These are phyloP conservation scores for Cheilosia pagana DNA, from an alignment of 2,888 invertebrate genomes.

Conservation along the genomic window DNA sequence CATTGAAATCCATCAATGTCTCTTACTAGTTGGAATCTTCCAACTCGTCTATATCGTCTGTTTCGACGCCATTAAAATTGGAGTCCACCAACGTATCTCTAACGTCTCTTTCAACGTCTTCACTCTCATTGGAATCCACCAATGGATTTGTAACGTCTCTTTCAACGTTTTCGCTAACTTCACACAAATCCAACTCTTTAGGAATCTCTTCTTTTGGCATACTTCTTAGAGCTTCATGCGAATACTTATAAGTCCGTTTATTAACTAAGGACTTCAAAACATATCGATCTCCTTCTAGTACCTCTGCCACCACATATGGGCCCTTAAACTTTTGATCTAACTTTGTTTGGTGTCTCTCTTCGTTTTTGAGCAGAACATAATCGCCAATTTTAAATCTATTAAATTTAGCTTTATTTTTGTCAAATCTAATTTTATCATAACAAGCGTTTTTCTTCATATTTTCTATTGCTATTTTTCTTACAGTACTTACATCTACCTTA, in stretches of 20 bases:
- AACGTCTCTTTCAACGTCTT: conserved; percentile 13
- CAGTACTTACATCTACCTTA: conserved; percentile 5
- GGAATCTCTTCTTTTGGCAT: conserved; percentile 4
- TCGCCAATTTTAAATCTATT: conserved; percentile 21
- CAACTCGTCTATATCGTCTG: no score
- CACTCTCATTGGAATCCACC: not conserved
- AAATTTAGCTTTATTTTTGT: conserved; percentile 22
- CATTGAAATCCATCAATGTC: conserved; percentile 23
- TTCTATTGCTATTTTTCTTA: not conserved
- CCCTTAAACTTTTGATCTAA: conserved; percentile 10
- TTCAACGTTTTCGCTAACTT: not conserved
- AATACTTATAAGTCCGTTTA: not conserved
- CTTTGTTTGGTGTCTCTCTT: no score
- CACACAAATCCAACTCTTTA: not conserved
- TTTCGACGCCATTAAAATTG: not conserved
- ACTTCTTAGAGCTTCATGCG: conserved; percentile 1
- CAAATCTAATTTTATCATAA: conserved; percentile 8
- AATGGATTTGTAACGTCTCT: not conserved
- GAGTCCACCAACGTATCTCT: conserved; percentile 1
- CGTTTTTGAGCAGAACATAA: not conserved
- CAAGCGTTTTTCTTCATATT: conserved; percentile 19
- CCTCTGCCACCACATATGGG: conserved; percentile 12
- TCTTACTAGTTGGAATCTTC: not conserved
- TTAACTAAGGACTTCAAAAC: conserved; percentile 9
- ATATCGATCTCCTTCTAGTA: conserved; percentile 10